Evolutionary conservation across 2,888 invertebrate genomes (phyloP).

Genomic region (Tridacna gigas): DNA sequence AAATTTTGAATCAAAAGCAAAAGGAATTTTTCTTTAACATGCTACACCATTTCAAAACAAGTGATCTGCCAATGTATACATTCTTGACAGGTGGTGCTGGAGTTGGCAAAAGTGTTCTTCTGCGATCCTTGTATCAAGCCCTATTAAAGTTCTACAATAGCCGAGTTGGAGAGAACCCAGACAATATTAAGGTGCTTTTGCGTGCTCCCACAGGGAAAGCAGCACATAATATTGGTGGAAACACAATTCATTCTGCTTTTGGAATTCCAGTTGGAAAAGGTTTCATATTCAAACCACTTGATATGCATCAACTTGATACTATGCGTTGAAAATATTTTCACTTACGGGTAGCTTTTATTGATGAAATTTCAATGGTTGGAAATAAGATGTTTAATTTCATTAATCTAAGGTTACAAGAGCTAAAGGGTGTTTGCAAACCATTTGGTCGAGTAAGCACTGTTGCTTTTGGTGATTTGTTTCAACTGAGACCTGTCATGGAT

Average conservation of each 20-base stretch:
- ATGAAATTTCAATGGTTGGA: constrained; percentile 68
- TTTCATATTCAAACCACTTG: constrained; percentile 48
- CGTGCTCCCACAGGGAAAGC: constrained; percentile 64
- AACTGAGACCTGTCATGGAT: constrained; percentile 59
- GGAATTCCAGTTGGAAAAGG: constrained; percentile 45
- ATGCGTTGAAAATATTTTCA: constrained; percentile 25
- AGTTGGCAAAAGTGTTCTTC: constrained; percentile 38
- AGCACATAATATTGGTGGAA: constrained; percentile 59
- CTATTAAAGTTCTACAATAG: constrained; percentile 21
- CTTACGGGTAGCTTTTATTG: constrained; percentile 43
- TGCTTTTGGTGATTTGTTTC: constrained; percentile 45
- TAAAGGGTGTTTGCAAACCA: constrained; percentile 28
- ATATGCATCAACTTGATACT: constrained; percentile 56
- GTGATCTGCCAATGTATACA: constrained; percentile 25
- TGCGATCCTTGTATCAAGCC: constrained; percentile 28
- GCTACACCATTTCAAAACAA: constrained; percentile 22
- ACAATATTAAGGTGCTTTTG: constrained; percentile 19
- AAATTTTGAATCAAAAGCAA: constrained; percentile 28
- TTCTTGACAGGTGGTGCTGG: constrained; percentile 46
- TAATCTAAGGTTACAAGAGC: constrained; percentile 53
- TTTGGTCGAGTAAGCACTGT: constrained; percentile 31
- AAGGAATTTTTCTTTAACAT: constrained; percentile 27
- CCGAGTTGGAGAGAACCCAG: constrained; percentile 13
- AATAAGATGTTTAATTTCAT: constrained; percentile 62
- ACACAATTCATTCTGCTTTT: constrained; percentile 61